These are phyloP conservation scores for Venustoraphidia nigricollis DNA, from an alignment of 2,888 invertebrate genomes.

Conservation along the genomic window DNA sequence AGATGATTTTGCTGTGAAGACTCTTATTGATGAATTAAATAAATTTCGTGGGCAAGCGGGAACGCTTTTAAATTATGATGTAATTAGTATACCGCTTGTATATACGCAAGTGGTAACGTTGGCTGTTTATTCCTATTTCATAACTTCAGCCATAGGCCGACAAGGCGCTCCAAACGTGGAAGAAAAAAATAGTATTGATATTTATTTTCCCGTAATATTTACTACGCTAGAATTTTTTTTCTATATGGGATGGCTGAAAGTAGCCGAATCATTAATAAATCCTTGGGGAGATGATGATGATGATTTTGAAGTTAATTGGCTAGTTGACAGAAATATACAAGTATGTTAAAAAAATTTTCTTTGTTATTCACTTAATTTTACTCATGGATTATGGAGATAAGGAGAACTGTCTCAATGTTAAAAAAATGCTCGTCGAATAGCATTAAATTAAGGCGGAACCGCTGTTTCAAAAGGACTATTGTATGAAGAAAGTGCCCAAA, in stretches of 20 bases:
- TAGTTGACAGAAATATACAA: constrained; percentile 79
- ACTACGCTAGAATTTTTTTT: constrained; percentile 77
- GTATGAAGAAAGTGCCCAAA: too few relatives aligned
- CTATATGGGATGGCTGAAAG: constrained; percentile 85
- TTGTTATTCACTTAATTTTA: too few relatives aligned
- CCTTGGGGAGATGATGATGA: constrained; percentile 87
- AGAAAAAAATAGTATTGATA: constrained; percentile 44
- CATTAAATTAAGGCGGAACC: too few relatives aligned
- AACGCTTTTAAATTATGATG: constrained; percentile 58
- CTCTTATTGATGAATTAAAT: constrained; percentile 75
- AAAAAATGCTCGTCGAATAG: too few relatives aligned
- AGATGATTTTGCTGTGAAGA: constrained; percentile 86
- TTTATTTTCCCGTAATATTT: constrained; percentile 74
- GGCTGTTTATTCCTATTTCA: constrained; percentile 83
- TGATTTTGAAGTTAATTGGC: constrained; percentile 86
- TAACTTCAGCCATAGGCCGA: constrained; percentile 75
- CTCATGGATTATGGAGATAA: too few relatives aligned
- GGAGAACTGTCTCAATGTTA: too few relatives aligned
- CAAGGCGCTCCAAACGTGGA: constrained; percentile 62
- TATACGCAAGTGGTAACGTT: constrained; percentile 84
- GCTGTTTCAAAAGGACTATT: too few relatives aligned
- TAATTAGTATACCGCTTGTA: constrained; percentile 64
- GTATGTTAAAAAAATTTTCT: constrained; percentile 24
- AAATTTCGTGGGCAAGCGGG: constrained; percentile 71
- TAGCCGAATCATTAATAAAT: constrained; percentile 81